Base-by-base conservation (phyloP, 2,797 vertebrate species). In the Bradypus variegatus region DNA sequence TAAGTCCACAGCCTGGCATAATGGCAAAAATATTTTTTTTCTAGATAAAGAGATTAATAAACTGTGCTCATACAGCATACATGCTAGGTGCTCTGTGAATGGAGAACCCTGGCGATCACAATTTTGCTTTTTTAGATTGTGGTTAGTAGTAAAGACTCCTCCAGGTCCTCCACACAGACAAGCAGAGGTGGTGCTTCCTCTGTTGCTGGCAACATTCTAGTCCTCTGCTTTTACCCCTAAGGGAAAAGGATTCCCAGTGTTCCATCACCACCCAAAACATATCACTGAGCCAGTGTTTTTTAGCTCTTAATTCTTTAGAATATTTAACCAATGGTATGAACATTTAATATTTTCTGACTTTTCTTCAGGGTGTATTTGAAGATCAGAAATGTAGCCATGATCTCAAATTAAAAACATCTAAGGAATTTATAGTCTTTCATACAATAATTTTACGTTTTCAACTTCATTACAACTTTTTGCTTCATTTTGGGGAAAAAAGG, bases 141-240 rank as follows among this genome's bases (percentile, higher is more conserved):
- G 16, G 7, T 72, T 3, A 0, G 27, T 48, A 8, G 6, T 6
- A 8, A 1, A 6, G 13, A 2, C 33, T 3, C 84, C 3, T 69
- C 41, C 41, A 45, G 3, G n/a, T 27, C 48, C 67, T 15, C n/a
- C 69, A 21, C 60, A 29, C 3, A 69, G 48, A 33, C 21, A 58
- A 87, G n/a, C 8, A 11, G 33, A 60, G n/a, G 15, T 12, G 19
- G 2, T 31, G 0, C 9, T 13, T 64, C 31, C 9, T 0, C 2
- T 29, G 6, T 13, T 9, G 33, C 29, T 69, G 8, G 73, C 41
- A 76, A 31, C 33, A 33, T 29, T 76, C 3, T 6, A 9, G 33
- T 19, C 45, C 41, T 50, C 48, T 19, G 19, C 45, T 76, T 50
- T 4, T 33, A 33, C 4, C 45, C 11, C 31, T 53, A 33, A 77